These are phyloP conservation scores for Cotesia congregata DNA, from an alignment of 2,888 invertebrate genomes.

Conservation along the genomic window DNA sequence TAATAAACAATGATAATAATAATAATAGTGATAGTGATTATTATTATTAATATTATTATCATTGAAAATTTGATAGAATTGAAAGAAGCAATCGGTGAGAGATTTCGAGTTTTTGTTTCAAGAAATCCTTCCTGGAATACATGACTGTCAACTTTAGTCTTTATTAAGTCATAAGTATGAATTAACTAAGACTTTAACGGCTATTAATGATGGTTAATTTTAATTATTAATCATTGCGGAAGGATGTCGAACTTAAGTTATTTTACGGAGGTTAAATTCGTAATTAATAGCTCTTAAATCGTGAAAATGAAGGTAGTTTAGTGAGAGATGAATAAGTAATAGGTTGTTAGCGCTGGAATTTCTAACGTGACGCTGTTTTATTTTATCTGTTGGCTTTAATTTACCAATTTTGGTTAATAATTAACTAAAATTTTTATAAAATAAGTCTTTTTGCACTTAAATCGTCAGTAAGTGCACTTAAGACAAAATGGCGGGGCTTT, in stretches of 20 bases:
- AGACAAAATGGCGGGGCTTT: too few relatives aligned
- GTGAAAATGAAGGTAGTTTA: background rate
- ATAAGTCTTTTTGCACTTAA: too few relatives aligned
- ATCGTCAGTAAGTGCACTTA: too few relatives aligned
- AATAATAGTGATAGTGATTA: background rate
- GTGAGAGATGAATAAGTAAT: background rate
- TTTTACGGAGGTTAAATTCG: background rate
- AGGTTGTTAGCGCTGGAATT: background rate
- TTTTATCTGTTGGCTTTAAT: background rate
- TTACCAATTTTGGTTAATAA: too few relatives aligned
- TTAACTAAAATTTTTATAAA: too few relatives aligned
- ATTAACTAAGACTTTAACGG: too few relatives aligned
- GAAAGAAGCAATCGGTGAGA: background rate
- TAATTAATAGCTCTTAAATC: background rate
- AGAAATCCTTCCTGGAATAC: too few relatives aligned
- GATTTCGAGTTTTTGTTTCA: background rate
- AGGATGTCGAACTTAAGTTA: too few relatives aligned
- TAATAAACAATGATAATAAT: slow-evolving; percentile 33
- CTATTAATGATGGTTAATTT: too few relatives aligned
- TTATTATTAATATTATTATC: background rate
- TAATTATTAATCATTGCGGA: too few relatives aligned
- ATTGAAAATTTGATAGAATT: background rate
- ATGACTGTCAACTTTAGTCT: too few relatives aligned
- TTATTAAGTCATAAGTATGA: too few relatives aligned
- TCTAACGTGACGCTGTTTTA: background rate